Percentiles rank a stretch among this genome's conserved stretches.
These are phyloP conservation scores for Diplazon laetatorius DNA, from an alignment of 2,888 invertebrate species.

Conservation along the genomic window DNA sequence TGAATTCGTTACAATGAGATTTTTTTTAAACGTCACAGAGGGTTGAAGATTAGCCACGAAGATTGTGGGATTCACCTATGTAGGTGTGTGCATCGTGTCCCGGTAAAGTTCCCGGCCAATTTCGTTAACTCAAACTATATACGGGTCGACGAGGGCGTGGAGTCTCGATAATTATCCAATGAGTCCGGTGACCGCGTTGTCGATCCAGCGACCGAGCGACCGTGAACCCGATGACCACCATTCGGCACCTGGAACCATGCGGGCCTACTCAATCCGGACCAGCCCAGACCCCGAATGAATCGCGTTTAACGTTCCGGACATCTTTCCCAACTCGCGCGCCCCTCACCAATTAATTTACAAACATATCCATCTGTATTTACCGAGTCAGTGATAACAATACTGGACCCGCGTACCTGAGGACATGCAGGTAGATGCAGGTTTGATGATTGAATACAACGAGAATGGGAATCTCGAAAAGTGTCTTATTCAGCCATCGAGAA, in stretches of 20 bases:
- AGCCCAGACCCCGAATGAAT: constrained; percentile 18
- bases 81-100: background rate
- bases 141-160: constrained; percentile 72
- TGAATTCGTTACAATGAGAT: constrained; percentile 36
- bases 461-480: constrained; percentile 3
- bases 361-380: constrained; percentile 45
- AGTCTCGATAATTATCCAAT: constrained; percentile 45
- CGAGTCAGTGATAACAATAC: constrained; percentile 6
- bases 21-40: constrained; percentile 7
- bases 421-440: constrained; percentile 44
- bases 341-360: constrained; percentile 64
- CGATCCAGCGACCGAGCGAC: constrained; percentile 2
- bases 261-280: constrained; percentile 66
- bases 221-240: constrained; percentile 49
- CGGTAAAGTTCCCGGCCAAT: constrained; percentile 70
- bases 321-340: constrained; percentile 49
- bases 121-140: constrained; percentile 76
- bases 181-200: constrained; percentile 58
- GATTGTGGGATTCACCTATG: constrained; percentile 30
- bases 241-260: constrained; percentile 76
- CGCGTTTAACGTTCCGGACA: constrained; percentile 39
- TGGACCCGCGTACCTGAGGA: constrained; percentile 43
- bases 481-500: background rate
- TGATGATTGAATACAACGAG: background rate
- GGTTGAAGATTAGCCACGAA: constrained; percentile 27